Evolutionary conservation across 1,140 invertebrate genomes (phyloP).

Genomic region (Augochlora pura): DNA sequence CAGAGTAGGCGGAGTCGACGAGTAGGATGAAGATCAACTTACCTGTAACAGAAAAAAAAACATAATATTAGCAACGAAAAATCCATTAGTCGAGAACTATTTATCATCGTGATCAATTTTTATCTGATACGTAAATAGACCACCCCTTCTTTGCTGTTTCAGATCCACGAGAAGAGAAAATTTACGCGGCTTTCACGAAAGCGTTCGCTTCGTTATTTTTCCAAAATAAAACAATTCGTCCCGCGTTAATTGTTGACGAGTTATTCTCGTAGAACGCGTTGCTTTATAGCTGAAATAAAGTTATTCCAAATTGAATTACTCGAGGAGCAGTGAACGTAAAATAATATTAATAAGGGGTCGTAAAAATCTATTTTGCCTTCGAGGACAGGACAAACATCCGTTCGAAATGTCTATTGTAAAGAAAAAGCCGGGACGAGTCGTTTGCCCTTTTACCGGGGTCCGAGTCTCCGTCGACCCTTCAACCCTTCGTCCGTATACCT

Average conservation of each 20-base stretch:
- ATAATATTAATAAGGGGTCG: not conserved
- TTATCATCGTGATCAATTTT: not conserved
- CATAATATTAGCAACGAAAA: not conserved
- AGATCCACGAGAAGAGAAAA: slow-evolving; percentile 26
- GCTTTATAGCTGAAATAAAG: not conserved
- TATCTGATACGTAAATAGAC: not conserved
- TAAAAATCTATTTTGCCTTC: not conserved
- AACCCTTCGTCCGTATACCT: not conserved
- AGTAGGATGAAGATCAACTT: slow-evolving; percentile 37
- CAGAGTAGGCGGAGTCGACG: not conserved
- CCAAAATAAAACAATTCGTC: not conserved
- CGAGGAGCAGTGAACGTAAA: not conserved
- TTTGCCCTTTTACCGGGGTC: not conserved
- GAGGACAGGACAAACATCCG: not conserved
- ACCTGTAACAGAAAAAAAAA: slow-evolving; percentile 64
- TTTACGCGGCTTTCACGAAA: not conserved
- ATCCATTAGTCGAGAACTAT: not conserved
- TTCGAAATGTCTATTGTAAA: not conserved
- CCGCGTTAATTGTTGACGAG: no score
- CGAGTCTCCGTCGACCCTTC: not conserved
- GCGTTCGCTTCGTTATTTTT: not conserved
- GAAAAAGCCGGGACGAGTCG: no score
- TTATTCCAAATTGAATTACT: no score
- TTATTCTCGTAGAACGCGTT: no score
- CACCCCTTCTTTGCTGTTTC: not conserved